Conservation (phyloP, 2,888 invertebrate species). For the Tupiocoris notatus region DNA sequence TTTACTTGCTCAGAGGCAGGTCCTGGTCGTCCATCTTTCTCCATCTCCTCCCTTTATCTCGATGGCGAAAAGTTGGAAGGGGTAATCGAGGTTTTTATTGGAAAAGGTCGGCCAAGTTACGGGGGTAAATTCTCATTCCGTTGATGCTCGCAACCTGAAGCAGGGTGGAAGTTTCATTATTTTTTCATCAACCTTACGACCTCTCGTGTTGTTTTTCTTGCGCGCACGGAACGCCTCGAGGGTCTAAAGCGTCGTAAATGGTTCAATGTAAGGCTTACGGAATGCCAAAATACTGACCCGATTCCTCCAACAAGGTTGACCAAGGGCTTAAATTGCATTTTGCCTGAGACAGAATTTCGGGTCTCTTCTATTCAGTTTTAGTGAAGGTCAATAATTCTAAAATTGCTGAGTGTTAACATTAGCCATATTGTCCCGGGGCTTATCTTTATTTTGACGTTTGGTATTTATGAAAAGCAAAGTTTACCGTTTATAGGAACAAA, state of each 20-base stretch:
- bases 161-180: conserved; percentile 19
- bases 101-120: conserved; percentile 12
- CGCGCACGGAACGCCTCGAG: background rate
- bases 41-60: background rate
- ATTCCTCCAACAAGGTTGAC: no score
- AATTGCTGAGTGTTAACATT: no score
- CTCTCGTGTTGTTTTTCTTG: conserved; percentile 13
- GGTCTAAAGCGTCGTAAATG: background rate
- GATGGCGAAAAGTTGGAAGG: no score
- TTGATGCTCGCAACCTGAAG: background rate
- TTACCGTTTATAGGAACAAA: no score
- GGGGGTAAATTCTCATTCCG: background rate
- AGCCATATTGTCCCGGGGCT: no score
- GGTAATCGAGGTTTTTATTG: conserved; percentile 2
- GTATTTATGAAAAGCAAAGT: no score
- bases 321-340: no score
- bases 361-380: no score
- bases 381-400: no score
- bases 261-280: no score
- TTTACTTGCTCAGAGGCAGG: background rate
- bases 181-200: conserved; percentile 33
- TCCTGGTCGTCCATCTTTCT: background rate
- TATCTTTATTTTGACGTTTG: no score
- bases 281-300: background rate
- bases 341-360: no score